Evolutionary conservation across 2,113 vertebrate genomes (phyloP).

Genomic region (Mesocricetus auratus): DNA sequence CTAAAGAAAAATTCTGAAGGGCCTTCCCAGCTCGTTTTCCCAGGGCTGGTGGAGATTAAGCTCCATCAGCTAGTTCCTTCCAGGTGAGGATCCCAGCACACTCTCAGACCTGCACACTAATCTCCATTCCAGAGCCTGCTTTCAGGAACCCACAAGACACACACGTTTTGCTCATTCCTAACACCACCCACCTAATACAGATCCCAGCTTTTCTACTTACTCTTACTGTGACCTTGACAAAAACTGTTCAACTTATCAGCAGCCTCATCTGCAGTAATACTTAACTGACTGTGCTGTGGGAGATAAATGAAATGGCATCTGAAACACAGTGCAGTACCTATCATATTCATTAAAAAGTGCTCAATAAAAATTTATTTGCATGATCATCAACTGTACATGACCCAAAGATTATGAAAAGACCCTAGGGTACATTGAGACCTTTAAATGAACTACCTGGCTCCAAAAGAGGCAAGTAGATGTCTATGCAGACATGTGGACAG

Average conservation of each 20-base stretch:
- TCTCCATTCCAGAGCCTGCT: not conserved
- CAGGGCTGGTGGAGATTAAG: not conserved
- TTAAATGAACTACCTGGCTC: not conserved
- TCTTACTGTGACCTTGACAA: not conserved
- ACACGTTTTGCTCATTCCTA: not conserved
- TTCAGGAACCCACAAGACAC: not conserved
- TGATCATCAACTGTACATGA: not conserved
- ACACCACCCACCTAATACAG: not conserved
- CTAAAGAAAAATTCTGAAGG: not conserved
- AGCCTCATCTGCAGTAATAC: not conserved
- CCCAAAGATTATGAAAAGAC: not conserved
- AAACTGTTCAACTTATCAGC: not conserved
- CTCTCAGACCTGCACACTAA: not conserved
- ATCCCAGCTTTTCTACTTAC: not conserved
- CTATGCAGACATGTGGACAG: not conserved
- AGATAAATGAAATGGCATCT: not conserved
- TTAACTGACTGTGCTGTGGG: not conserved
- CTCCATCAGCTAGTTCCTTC: not conserved
- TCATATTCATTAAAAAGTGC: not conserved
- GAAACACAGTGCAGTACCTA: not conserved
- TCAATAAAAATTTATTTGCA: not conserved
- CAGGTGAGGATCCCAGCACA: not conserved
- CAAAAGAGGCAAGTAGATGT: not conserved
- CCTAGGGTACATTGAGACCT: not conserved
- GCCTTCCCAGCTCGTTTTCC: not conserved